Base-by-base conservation (phyloP, 2,888 invertebrate species). In the Noctua janthina region DNA sequence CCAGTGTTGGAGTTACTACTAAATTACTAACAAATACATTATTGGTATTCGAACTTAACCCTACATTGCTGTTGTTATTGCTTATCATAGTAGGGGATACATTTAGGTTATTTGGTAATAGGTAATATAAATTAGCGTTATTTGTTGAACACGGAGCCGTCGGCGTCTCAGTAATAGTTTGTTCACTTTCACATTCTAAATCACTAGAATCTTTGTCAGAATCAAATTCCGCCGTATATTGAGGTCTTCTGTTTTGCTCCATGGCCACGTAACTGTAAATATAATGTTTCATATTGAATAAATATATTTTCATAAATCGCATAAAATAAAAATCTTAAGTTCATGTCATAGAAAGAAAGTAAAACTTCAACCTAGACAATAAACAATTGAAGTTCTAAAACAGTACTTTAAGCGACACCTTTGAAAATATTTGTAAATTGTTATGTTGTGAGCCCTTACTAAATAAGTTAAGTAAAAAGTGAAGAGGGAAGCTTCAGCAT, bases 221-320 rank as follows among this genome's bases (percentile, higher is more conserved):
- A 54, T 78, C 54, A 51, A 82, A 56, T 67, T 46, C 49, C 29
- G 67, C 70, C 15, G n/a, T n/a, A 62, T 67, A 10, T 1, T 7
- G 2, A 29, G 2, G 1, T 56, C 23, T 23, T 13, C 11, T 3
- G n/a, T 59, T 8, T 1, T 54, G 29, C 51, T 87, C 82, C 79
- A 83, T 76, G 15, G 15, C 66, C n/a, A 83, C 88, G 67, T 71
- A 87, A 69, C 87, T 87, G 88, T 46, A 87, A 68, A 29, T 46
- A 29, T 29, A 17, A 17, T 68, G 13, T 49, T 46, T 46, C 15
- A 46, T 17, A 68, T n/a, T 49, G 8, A 46, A 29, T 46, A 17
- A 1, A 17, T 10, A 3, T 68, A 46, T 68, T 78, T 23, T 17
- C 64, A 66, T 66, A 39, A 70, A 11, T 49, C 11, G 49, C 17